These are phyloP conservation scores for Papilio polyxenes DNA, from an alignment of 1,140 invertebrate species.

Conservation along the genomic window DNA sequence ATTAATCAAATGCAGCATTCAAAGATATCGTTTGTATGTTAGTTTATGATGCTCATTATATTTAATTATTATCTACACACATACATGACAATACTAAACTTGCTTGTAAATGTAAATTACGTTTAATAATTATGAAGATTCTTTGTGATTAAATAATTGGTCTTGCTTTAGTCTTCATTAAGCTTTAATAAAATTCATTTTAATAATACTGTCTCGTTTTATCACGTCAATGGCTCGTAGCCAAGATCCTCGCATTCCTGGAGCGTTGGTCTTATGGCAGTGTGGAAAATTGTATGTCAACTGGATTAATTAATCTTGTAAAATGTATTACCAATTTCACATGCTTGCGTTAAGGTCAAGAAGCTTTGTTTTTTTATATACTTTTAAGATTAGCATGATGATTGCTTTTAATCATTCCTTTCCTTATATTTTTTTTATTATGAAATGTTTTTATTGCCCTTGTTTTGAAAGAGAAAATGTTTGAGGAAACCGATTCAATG, in stretches of 20 bases:
- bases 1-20: neutral
- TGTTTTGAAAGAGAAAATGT: slow-evolving; percentile 45
- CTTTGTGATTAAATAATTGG: neutral
- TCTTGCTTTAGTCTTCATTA: neutral
- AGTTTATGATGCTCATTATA: neutral
- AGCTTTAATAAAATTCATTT: neutral
- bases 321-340: slow-evolving; percentile 38
- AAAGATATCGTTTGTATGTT: neutral
- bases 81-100: neutral
- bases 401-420: slow-evolving; percentile 5
- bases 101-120: neutral
- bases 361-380: slow-evolving; percentile 34
- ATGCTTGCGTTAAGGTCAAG: slow-evolving; percentile 43
- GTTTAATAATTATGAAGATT: neutral
- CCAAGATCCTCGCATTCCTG: slow-evolving; percentile 63
- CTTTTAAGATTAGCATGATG: neutral
- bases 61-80: neutral
- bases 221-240: slow-evolving; percentile 52
- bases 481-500: slow-evolving; percentile 47
- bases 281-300: slow-evolving; percentile 44
- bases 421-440: slow-evolving; percentile 33
- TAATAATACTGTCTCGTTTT: slow-evolving; percentile 42
- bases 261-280: slow-evolving; percentile 51
- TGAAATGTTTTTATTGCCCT: slow-evolving; percentile 44
- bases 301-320: slow-evolving; percentile 44